Evolutionary conservation across 2,888 invertebrate genomes (phyloP).

Genomic region (Zaprionus lineosus): DNA sequence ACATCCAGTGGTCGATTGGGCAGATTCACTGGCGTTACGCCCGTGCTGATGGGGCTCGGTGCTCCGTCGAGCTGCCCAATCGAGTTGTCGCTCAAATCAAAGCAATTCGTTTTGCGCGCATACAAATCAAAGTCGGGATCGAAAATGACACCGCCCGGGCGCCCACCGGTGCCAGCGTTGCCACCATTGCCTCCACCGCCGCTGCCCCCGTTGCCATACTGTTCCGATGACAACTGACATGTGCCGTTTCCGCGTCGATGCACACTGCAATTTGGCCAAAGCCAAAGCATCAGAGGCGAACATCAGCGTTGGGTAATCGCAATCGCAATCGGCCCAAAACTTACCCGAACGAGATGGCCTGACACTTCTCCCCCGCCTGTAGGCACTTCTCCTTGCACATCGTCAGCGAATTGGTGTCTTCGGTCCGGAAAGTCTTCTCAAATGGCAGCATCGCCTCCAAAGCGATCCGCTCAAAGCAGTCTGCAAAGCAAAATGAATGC

Average conservation of each 20-base stretch:
- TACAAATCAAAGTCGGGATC: conserved; percentile 87
- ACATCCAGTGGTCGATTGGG: conserved; percentile 72
- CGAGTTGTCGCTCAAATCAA: conserved; percentile 80
- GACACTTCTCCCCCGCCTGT: conserved; percentile 86
- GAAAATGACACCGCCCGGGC: conserved; percentile 84
- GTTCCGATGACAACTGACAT: conserved; percentile 84
- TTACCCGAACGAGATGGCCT: conserved; percentile 87
- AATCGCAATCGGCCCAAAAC: conserved; percentile 47
- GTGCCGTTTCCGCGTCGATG: conserved; percentile 86
- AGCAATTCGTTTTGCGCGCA: conserved; percentile 84
- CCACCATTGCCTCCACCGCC: conserved; percentile 75
- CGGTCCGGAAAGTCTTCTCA: conserved; percentile 85
- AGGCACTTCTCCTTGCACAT: conserved; percentile 87
- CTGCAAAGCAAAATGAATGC: conserved; percentile 78
- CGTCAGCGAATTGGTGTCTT: conserved; percentile 85
- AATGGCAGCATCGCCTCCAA: conserved; percentile 86
- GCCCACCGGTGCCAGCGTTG: conserved; percentile 79
- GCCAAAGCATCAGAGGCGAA: conserved; percentile 39
- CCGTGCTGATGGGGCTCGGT: conserved; percentile 60
- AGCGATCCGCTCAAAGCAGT: conserved; percentile 87
- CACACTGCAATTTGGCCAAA: conserved; percentile 85
- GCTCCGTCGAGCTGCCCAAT: conserved; percentile 58
- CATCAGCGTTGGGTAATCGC: conserved; percentile 39
- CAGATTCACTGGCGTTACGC: conserved; percentile 66
- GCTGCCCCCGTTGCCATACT: conserved; percentile 83